These are phyloP conservation scores for Rhaphigaster nebulosa DNA, from an alignment of 2,888 invertebrate genomes.

Conservation along the genomic window DNA sequence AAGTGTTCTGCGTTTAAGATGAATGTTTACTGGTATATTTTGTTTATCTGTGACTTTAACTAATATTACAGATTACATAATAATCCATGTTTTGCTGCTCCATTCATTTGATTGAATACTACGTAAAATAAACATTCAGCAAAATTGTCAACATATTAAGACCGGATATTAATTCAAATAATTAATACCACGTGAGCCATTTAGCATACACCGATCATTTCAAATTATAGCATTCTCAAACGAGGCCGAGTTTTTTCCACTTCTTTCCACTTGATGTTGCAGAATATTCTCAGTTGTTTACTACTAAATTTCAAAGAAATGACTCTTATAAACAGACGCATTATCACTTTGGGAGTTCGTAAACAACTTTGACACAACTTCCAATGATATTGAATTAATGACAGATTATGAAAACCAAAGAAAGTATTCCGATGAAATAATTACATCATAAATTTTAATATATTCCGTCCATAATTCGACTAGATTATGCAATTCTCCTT, in stretches of 20 bases:
- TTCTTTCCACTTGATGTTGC: neutral
- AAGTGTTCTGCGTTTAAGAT: too few relatives aligned
- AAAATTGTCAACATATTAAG: too few relatives aligned
- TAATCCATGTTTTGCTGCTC: too few relatives aligned
- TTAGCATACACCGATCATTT: neutral
- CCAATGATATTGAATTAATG: neutral
- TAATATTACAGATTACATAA: too few relatives aligned
- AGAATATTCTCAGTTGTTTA: neutral
- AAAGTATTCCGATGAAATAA: neutral
- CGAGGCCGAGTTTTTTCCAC: neutral
- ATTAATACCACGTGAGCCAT: neutral
- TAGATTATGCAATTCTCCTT: neutral
- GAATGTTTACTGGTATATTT: too few relatives aligned
- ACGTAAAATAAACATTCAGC: neutral
- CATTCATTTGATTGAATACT: too few relatives aligned
- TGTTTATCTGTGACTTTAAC: too few relatives aligned
- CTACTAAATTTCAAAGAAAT: neutral
- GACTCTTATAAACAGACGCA: neutral
- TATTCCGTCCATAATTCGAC: neutral
- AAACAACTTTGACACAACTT: conserved; percentile 16
- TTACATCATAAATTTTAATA: neutral
- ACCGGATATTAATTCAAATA: neutral
- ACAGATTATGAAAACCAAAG: neutral
- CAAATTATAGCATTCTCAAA: neutral
- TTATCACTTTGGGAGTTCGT: neutral